Conservation (phyloP, 1,140 invertebrate species). For the Drosophila baimaii region DNA sequence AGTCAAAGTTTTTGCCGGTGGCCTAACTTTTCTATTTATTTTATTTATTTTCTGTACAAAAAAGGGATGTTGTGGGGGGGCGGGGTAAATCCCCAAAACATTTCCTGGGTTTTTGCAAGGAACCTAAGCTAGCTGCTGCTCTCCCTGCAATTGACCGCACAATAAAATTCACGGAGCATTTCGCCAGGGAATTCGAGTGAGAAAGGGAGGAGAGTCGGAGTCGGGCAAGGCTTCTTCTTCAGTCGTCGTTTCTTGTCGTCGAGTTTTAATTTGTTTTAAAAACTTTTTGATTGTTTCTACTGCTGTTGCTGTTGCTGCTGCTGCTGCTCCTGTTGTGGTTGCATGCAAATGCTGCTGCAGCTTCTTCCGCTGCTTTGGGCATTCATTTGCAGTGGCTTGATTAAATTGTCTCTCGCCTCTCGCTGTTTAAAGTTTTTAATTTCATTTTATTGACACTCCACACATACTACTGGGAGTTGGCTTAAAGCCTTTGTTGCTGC, state of each 20-base stretch:
- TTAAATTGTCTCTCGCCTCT: constrained; percentile 63
- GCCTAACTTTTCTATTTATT: constrained; percentile 14
- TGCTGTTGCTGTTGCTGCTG: background rate
- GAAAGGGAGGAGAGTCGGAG: background rate
- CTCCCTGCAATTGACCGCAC: constrained; percentile 60
- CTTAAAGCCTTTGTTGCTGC: constrained; percentile 29
- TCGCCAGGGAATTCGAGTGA: constrained; percentile 28
- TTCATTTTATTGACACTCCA: constrained; percentile 79
- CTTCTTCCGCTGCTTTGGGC: constrained; percentile 43
- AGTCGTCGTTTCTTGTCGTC: constrained; percentile 47
- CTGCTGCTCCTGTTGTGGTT: constrained; percentile 32
- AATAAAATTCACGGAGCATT: constrained; percentile 60
- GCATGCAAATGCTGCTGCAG: constrained; percentile 64
- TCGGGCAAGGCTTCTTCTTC: constrained; percentile 28
- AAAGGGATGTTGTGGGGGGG: background rate
- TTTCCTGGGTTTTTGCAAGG: constrained; percentile 6
- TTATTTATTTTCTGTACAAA: constrained; percentile 6
- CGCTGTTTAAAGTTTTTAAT: constrained; percentile 78
- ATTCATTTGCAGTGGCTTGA: constrained; percentile 79
- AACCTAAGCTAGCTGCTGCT: background rate
- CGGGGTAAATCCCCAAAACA: constrained; percentile 1
- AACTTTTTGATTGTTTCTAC: constrained; percentile 78
- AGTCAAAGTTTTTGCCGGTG: constrained; percentile 1
- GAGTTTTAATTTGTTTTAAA: constrained; percentile 83
- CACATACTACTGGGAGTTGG: constrained; percentile 7